Base-by-base conservation (phyloP, 1,140 invertebrate genomes). In the Trypoxylus dichotomus region DNA sequence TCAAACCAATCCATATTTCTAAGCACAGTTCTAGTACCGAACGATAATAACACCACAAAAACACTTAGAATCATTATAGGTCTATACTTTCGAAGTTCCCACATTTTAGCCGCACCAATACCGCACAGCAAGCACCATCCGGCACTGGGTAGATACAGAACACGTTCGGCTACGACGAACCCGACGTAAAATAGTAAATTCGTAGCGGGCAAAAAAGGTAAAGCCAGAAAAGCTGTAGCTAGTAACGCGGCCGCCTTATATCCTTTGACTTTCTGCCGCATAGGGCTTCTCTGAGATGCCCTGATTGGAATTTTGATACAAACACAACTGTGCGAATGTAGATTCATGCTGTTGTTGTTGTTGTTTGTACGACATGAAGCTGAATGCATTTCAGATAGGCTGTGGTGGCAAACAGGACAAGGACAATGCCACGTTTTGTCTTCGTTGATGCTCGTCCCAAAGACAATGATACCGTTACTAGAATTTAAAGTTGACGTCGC, bases 151-250 rank as follows among this genome's bases (percentile, higher is more conserved):
- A 98, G 90, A 86, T 99, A 99, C 24, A 99, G 89, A 74, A 99
- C 94, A 79, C 97, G 89, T 87, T 99, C 97, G 42, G 97, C 97
- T 8, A 99, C 94, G 27, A 98, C 97, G 86, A 99, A 99, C 7
- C 97, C 97, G 76, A 99, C 97, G 83, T 97, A 97, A 88, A 98
- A 98, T 85, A 98, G 92, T 74, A 93, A 86, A 89, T 99, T 99
- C 77, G 94, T 94, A 13, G 97, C 97, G 54, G 97, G 97, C 79
- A 99, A 88, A 87, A 98, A 98, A 43, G 97, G 95, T 77, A 98
- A 87, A 63, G 94, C 91, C 83, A 97, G 89, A 83, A 98, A 92
- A 77, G 92, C 91, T 79, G 96, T 84, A 32, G 92, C 91, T 83
- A 94, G 85, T 21, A 91, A 82, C 79, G 92, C 81, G 74, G 89